Evolutionary conservation across 1,140 invertebrate genomes (phyloP).

Genomic region (Drosophila baimaii): DNA sequence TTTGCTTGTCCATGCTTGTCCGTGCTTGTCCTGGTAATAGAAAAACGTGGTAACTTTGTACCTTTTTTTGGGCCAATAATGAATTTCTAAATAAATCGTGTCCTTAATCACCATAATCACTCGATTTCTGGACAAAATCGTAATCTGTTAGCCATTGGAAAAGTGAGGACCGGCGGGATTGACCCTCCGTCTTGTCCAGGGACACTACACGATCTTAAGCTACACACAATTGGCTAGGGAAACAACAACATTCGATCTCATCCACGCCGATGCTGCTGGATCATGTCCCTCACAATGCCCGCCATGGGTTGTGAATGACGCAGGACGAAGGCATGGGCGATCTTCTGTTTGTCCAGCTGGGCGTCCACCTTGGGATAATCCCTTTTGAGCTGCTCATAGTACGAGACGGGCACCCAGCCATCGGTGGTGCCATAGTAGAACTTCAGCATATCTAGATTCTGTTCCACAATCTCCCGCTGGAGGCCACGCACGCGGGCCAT

Average conservation of each 20-base stretch:
- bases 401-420: conserved; percentile 89
- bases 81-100: too few species aligned
- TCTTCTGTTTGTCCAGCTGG: conserved; percentile 87
- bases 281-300: conserved; percentile 86
- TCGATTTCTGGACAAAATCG: not conserved
- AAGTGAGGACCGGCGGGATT: not conserved
- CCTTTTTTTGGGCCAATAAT: too few species aligned
- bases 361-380: conserved; percentile 88
- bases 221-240: not conserved
- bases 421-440: conserved; percentile 91
- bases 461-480: conserved; percentile 85
- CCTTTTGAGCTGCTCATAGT: conserved; percentile 87
- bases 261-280: conserved; percentile 78
- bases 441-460: conserved; percentile 87
- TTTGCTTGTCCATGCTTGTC: too few species aligned
- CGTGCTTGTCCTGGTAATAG: too few species aligned
- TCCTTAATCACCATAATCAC: too few species aligned
- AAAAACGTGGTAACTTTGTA: too few species aligned
- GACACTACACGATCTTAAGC: not conserved
- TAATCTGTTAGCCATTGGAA: not conserved
- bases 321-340: conserved; percentile 91
- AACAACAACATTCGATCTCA: conserved; percentile 4
- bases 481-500: conserved; percentile 87
- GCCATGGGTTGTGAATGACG: conserved; percentile 87
- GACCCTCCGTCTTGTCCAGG: conserved; percentile 2